phyloP scores from a whole-genome alignment of 92 coral and sea anemone genomes.

The Phenganax subtilis region DNA sequence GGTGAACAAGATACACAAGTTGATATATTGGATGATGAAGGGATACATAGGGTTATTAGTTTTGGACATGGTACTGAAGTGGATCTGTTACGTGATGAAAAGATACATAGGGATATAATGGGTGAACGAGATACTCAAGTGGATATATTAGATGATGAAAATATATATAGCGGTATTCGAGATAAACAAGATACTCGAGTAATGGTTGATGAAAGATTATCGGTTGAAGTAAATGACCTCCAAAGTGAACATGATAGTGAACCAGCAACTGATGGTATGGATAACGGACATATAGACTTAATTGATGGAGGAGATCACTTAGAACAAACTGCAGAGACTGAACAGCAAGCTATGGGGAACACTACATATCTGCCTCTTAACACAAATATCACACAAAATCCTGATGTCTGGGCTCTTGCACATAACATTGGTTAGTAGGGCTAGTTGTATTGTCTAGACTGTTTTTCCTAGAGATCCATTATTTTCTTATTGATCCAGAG shows the following conservation, averaged over 20 bases:
- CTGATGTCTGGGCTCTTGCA: slow-evolving; percentile 21
- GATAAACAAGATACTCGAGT: no score
- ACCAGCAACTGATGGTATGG: neutral
- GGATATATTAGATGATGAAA: no score
- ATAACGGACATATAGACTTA: neutral
- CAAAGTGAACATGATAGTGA: neutral
- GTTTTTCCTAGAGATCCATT: neutral
- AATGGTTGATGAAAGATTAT: no score
- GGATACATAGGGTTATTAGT: neutral
- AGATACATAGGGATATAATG: no score
- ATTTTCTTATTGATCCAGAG: no score
- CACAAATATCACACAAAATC: slow-evolving; percentile 22
- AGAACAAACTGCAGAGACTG: neutral
- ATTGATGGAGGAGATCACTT: neutral
- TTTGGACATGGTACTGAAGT: no score
- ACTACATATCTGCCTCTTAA: neutral
- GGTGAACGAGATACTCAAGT: no score
- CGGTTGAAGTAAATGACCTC: no score
- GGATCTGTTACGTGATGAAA: no score
- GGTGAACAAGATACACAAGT: neutral
- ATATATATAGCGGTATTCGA: no score
- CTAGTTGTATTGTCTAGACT: neutral
- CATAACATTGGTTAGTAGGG: slow-evolving; percentile 16
- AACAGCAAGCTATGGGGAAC: neutral
- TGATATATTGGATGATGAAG: neutral